Evolutionary conservation across 2,113 vertebrate species (phyloP), one percentile per base, ranked within the genome.

Genomic region (Urocynchramus pylzowi): DNA sequence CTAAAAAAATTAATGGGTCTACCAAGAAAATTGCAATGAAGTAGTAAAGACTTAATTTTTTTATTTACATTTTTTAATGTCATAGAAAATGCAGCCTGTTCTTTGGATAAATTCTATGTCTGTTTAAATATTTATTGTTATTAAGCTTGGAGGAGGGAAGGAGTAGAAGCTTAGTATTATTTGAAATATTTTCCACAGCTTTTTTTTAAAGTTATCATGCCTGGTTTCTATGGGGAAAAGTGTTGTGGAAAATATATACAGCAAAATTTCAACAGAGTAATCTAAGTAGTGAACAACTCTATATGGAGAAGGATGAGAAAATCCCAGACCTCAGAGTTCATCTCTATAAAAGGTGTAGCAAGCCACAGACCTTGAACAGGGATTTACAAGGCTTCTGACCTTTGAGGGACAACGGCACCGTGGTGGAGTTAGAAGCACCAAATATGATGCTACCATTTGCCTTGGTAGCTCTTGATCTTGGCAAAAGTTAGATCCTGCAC

Each of bases 191-290:
- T 96, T 95, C 94, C 95, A 91, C 24, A 63, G 59, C 30, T 94
- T 91, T 90, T 90, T 80, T 41, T 4, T 9, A 85, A 93, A 63
- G 75, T 81, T 81, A 63, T 83, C 84, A 82, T 79, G 84, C 85
- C 59, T 93, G 64, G 95, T 96, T 97, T 96, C 95, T 92, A 95
- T 96, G 95, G 95, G 68, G 93, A 95, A 90, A 93, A 90, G 20
- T 95, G 93, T 96, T 96, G 64, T 96, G 96, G 95, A 96, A 96
- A 96, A 96, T 81, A 93, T 81, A 96, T 96, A 90, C 64, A 86
- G 90, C 82, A 91, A 59, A 90, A 96, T 79, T 77, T 91, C 87
- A 93, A 86, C 75, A 93, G 47, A 80, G 71, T 71, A 77, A 56
- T 64, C 54, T 74, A 63, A 89, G 59, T 1, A 87, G 71, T 31